Conservation (phyloP, 2,888 invertebrate species). For the Mayetiola destructor region DNA sequence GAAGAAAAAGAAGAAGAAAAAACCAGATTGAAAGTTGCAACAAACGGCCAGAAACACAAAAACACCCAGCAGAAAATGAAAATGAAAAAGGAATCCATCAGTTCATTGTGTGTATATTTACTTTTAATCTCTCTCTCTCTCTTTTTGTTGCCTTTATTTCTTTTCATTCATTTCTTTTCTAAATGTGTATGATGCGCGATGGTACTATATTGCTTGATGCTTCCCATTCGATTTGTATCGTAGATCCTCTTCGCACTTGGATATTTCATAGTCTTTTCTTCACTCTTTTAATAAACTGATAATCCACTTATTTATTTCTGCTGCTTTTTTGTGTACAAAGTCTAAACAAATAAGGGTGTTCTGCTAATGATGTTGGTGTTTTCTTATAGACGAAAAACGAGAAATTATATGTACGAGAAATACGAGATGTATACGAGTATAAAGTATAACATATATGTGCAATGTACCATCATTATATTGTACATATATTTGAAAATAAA, state of each 20-base stretch:
- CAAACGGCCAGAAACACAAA: no score
- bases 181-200: no score
- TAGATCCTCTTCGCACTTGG: not conserved
- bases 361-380: constrained; percentile 12
- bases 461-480: no score
- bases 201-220: no score
- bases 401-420: no score
- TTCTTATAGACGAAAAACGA: no score
- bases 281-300: constrained; percentile 10
- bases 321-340: constrained; percentile 4
- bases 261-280: not conserved
- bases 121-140: not conserved
- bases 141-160: not conserved
- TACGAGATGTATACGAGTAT: no score
- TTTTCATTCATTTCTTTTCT: not conserved
- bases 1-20: no score
- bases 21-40: no score
- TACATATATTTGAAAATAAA: no score
- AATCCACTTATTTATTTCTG: constrained; percentile 11
- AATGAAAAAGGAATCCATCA: not conserved
- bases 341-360: constrained; percentile 12
- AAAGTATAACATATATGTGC: no score
- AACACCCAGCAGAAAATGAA: not conserved
- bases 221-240: no score
- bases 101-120: not conserved